A percentile compares a stretch with the other conserved stretches of the same genome.
Evolutionary conservation across 2,797 vertebrate genomes (phyloP).

Genomic region (Notolepis coatsorum): DNA sequence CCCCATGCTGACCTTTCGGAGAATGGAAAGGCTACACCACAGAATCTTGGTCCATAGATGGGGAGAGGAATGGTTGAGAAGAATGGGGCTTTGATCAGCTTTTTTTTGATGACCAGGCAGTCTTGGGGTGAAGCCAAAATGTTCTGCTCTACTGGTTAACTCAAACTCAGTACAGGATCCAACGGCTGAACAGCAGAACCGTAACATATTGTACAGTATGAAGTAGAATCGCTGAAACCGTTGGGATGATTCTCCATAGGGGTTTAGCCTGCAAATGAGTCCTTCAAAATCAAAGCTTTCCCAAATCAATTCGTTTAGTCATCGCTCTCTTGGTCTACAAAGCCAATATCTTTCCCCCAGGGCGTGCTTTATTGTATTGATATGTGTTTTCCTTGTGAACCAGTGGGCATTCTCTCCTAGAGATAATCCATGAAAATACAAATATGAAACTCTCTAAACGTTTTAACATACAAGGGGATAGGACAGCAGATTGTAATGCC

Average conservation of each 20-base stretch:
- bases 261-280: too few species aligned
- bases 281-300: conserved; percentile 19
- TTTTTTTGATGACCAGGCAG: conserved; percentile 31
- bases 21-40: neutral
- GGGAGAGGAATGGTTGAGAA: conserved; percentile 8
- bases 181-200: neutral
- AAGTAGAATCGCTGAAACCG: neutral
- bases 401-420: neutral
- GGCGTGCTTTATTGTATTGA: conserved; percentile 34
- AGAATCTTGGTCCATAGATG: conserved; percentile 1
- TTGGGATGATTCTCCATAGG: neutral
- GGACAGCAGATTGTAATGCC: conserved; percentile 32
- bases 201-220: neutral
- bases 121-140: neutral
- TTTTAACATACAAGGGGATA: conserved; percentile 19
- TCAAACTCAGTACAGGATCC: conserved; percentile 19
- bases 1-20: conserved; percentile 1
- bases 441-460: conserved; percentile 3
- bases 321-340: conserved; percentile 37
- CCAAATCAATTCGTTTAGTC: neutral
- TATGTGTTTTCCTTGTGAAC: conserved; percentile 41
- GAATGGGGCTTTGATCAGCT: conserved; percentile 31
- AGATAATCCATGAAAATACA: conserved; percentile 18
- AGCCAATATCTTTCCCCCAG: conserved; percentile 40
- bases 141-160: neutral